Evolutionary conservation across 2,888 invertebrate species (phyloP), one percentile per base, ranked within the genome.

Genomic region (Morinoia aosen): DNA sequence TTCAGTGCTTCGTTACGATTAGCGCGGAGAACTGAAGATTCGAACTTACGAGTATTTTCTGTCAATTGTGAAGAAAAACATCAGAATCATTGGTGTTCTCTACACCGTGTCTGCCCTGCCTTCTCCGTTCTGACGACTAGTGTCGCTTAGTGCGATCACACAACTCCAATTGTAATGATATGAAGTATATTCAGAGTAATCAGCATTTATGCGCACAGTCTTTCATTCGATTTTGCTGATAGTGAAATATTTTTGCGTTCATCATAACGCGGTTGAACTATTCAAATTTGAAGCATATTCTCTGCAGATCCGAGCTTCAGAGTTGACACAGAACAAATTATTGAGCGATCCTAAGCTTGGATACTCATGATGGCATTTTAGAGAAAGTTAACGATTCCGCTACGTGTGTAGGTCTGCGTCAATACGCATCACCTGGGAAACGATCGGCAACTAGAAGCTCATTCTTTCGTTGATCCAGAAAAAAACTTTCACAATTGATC

Each of bases 401-500:
- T 39, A 88, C 16, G 10, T 19, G 12, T 48, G 8, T 39, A 40
- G 16, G 33, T 48, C 19, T 90, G n/a, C 39, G 7, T 90, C 90
- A 90, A 90, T 19, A 2, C 39, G 2, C 12, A 48, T 40, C 16
- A 40, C 40, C 14, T 90, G 40, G 40, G 25, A 76, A 76, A 90
- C 39, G 90, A 39, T 90, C 12, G 48, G 10, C 19, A 10, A 12
- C 48, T 90, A 40, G 90, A 14, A 11, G 14, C 11, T 90, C 11
- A 19, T 48, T 39, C 33, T 90, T 19, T 88, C 25, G 7, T 40
- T 48, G 48, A 19, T 39, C 4, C 39, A 14, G 14, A 39, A 39
- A 40, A 40, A 40, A 90, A 90, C 39, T 39, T 40, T 90, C 90
- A 90, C 90, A 39, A 90, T 90, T 90, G 90, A 90, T 90, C 39